These are phyloP conservation scores for Climacteris rufus DNA, from an alignment of 2,113 vertebrate species.

Conservation along the genomic window DNA sequence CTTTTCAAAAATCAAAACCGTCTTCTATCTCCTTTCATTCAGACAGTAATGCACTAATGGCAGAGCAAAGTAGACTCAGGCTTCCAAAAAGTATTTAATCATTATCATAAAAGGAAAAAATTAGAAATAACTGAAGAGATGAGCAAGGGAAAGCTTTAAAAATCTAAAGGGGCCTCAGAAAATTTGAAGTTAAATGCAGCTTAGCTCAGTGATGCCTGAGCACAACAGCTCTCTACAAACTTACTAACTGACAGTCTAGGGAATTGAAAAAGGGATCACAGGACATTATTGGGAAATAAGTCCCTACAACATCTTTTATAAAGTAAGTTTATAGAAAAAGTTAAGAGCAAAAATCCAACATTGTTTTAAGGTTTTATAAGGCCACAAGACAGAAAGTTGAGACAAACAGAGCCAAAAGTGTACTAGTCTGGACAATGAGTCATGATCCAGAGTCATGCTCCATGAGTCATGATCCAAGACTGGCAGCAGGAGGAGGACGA, in stretches of 20 bases:
- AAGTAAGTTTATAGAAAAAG: neutral
- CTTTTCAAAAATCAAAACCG: neutral
- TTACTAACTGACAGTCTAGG: neutral
- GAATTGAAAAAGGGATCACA: neutral
- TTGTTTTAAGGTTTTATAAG: neutral
- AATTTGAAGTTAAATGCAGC: neutral
- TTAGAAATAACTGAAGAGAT: neutral
- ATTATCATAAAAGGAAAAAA: neutral
- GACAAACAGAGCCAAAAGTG: neutral
- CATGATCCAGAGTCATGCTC: neutral
- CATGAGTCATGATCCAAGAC: neutral
- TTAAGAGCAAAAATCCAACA: neutral
- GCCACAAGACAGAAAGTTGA: neutral
- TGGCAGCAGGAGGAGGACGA: neutral
- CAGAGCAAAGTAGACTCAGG: neutral
- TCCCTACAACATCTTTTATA: neutral
- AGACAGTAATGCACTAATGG: neutral
- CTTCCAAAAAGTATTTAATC: neutral
- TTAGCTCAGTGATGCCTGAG: neutral
- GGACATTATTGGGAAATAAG: neutral
- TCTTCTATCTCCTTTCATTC: neutral
- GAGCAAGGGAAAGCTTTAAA: neutral
- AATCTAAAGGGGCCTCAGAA: neutral
- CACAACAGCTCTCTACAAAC: neutral
- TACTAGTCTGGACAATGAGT: neutral